Conservation (phyloP, 2,888 invertebrate genomes). For the Agrotis exclamationis region DNA sequence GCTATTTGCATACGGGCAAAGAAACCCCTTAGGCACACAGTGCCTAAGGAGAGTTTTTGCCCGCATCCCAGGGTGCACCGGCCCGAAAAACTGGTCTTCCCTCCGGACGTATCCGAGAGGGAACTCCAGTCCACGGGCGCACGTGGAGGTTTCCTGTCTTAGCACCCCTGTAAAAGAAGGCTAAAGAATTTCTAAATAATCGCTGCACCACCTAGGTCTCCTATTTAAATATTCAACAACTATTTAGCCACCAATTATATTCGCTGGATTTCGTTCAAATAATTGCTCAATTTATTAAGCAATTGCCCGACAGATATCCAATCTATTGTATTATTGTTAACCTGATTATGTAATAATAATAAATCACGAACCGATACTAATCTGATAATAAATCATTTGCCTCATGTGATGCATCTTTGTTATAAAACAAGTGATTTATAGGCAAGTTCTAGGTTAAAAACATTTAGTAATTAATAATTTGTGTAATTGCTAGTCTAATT, state of each 20-base stretch:
- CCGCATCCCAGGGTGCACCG: too few relatives aligned
- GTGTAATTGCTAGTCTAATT: conserved; percentile 42
- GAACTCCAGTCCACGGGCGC: too few relatives aligned
- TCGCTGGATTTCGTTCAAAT: conserved; percentile 42
- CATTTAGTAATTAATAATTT: conserved; percentile 40
- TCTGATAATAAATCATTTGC: conserved; percentile 35
- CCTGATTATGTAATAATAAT: conserved; percentile 46
- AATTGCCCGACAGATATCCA: conserved; percentile 35
- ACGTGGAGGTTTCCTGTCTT: too few relatives aligned
- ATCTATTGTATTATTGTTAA: conserved; percentile 41
- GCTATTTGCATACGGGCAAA: too few relatives aligned
- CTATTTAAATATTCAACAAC: conserved; percentile 15
- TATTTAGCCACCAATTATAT: conserved; percentile 29
- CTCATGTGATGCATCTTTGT: conserved; percentile 45
- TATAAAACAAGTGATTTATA: conserved; percentile 48
- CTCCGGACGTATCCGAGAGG: too few relatives aligned
- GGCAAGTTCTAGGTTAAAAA: conserved; percentile 48
- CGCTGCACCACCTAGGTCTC: conserved; percentile 31
- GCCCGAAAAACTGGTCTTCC: too few relatives aligned
- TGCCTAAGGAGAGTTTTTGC: too few relatives aligned
- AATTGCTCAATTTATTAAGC: conserved; percentile 47
- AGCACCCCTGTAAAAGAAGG: too few relatives aligned
- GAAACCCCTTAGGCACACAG: too few relatives aligned
- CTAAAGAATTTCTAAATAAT: conserved; percentile 1
- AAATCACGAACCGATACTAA: conserved; percentile 39